Evolutionary conservation across 1,140 invertebrate species (phyloP).

Genomic region (Caenorhabditis briggsae): DNA sequence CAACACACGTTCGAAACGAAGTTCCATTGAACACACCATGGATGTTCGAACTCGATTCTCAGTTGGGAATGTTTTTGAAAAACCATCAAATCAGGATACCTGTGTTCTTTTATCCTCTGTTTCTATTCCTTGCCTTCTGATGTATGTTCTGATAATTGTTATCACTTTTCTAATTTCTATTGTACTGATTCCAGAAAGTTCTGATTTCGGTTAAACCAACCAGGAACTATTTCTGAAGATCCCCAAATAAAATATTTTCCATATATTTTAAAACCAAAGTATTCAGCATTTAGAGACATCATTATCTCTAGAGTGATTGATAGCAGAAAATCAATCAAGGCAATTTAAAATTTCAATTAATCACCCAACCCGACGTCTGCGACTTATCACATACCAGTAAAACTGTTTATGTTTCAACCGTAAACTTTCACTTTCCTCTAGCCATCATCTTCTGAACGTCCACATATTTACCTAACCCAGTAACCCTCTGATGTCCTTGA

Average conservation of each 20-base stretch:
- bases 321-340: background rate
- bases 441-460: no score
- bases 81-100: background rate
- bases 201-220: background rate
- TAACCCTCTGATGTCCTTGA: slow-evolving; percentile 7
- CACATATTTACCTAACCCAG: slow-evolving; percentile 4
- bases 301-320: background rate
- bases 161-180: background rate
- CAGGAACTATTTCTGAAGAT: no score
- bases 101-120: background rate
- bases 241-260: background rate
- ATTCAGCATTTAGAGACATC: background rate
- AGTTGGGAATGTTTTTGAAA: background rate
- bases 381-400: no score
- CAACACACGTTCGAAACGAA: background rate
- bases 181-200: background rate
- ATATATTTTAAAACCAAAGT: no score
- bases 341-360: background rate
- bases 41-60: slow-evolving; percentile 21
- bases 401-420: no score
- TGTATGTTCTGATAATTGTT: background rate
- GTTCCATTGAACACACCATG: background rate
- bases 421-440: no score
- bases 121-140: background rate
- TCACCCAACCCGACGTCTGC: background rate